phyloP scores from a whole-genome alignment of 92 coral and sea anemone genomes.

The Porites evermanni region DNA sequence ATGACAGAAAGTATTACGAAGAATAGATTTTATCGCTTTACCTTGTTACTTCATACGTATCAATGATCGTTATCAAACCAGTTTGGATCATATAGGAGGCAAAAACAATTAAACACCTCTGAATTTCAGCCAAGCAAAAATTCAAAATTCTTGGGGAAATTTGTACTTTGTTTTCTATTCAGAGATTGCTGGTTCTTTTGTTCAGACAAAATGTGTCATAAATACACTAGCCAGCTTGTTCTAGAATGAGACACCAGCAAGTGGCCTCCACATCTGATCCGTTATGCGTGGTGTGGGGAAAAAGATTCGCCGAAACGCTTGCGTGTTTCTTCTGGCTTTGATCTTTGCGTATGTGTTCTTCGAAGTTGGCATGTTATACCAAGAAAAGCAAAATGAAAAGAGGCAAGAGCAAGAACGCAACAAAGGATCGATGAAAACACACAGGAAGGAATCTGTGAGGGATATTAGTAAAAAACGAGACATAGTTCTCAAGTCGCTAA shows the following conservation, averaged over 20 bases:
- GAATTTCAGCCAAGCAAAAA: not conserved
- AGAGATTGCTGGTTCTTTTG: not conserved
- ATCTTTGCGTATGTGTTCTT: constrained; percentile 17
- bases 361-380: constrained; percentile 11
- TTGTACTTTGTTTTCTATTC: too few relatives aligned
- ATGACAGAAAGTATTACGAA: too few relatives aligned
- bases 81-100: too few relatives aligned
- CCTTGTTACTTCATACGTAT: too few relatives aligned
- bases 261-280: too few relatives aligned
- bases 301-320: constrained; percentile 9
- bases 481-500: not conserved
- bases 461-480: not conserved
- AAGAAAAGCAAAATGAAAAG: not conserved
- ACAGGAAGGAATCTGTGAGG: not conserved
- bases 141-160: not conserved
- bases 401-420: not conserved
- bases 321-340: not conserved
- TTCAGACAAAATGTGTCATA: not conserved
- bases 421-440: not conserved
- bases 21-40: too few relatives aligned
- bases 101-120: not conserved
- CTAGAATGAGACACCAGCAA: too few relatives aligned
- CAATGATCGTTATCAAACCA: not conserved
- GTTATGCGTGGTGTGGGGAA: not conserved
- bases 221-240: too few relatives aligned